Base-by-base conservation (phyloP, 2,113 vertebrate genomes). In the Tetrao urogallus region DNA sequence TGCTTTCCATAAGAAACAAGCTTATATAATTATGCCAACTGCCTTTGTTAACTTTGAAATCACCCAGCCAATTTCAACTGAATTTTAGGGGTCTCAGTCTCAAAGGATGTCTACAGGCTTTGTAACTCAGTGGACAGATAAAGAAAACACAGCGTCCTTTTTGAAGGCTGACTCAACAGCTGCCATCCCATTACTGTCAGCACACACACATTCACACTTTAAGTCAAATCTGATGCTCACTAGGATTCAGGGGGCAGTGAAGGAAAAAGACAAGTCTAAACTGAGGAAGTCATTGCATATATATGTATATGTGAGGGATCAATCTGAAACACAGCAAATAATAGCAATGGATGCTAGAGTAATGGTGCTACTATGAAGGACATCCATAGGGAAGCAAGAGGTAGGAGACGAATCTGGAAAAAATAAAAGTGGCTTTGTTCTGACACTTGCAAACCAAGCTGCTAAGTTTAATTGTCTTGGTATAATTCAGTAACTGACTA, bases 291-390 rank as follows among this genome's bases (percentile, higher is more conserved):
- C 6, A 50, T 18, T 0, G 3, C 21, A 15, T 3, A 50, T 3
- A 38, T 38, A 38, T 38, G 38, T 38, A 38, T 38, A 38, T 38
- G 10, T 38, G 38, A 57, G n/a, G 27, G 61, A 66, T 28, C 17
- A 6, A 13, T 36, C 0, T 57, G 17, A 90, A 86, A 27, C 40
- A 58, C 42, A 8, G 10, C 25, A 47, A 76, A 8, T 15, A 63
- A 43, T 21, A 24, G 17, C 2, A 0, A 57, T 0, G 5, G 47
- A n/a, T 27, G 24, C 15, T 4, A 24, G 12, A n/a, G 6, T 16
- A 72, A 64, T 1, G 27, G 36, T 36, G 34, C 9, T 45, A 13
- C 65, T n/a, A 30, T 2, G 13, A 74, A 70, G 24, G 38, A 60
- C 13, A 14, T 28, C 36, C 3, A 8, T 2, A 8, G 28, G 42